A percentile compares a stretch with the other conserved stretches of the same genome.
Conservation (phyloP, 2,113 vertebrate genomes). For the human region GRCh38 chr2:140386501-140387000, state of each 20-base stretch:
- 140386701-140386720: neutral
- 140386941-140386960: neutral
- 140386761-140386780: neutral
- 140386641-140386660: neutral
- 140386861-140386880: neutral
- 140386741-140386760: neutral
- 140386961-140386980: neutral
- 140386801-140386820: neutral
- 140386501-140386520: neutral
- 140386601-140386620: neutral
- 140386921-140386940: neutral
- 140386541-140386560: neutral
- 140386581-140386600: neutral
- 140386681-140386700: neutral
- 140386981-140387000: neutral
- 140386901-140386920: neutral
- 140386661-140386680: neutral
- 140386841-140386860: neutral
- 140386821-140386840: neutral
- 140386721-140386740: neutral
- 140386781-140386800: neutral
- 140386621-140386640: neutral
- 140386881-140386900: neutral
- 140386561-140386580: neutral
- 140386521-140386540: neutral